Percentiles rank a stretch among this genome's conserved stretches.
These are phyloP conservation scores for Oryzias celebensis DNA, from an alignment of 2,113 vertebrate genomes.

Conservation along the genomic window DNA sequence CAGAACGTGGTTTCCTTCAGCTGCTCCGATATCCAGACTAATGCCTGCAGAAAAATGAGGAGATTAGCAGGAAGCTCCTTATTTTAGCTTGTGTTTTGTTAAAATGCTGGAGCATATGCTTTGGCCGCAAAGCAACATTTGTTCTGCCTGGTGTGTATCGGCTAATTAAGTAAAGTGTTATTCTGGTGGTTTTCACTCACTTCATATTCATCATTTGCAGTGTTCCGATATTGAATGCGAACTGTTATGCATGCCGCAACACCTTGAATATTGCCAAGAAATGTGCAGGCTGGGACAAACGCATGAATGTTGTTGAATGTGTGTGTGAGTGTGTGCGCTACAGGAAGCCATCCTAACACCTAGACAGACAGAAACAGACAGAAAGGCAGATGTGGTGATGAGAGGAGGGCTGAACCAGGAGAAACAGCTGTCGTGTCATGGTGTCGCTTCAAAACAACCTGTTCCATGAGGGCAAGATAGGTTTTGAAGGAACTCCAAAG, in stretches of 20 bases:
- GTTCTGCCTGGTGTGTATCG: constrained; percentile 67
- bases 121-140: constrained; percentile 66
- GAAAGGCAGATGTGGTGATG: constrained; percentile 2
- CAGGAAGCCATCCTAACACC: constrained; percentile 34
- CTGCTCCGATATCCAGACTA: background rate
- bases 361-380: constrained; percentile 40
- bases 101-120: constrained; percentile 61
- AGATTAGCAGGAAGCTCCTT: constrained; percentile 1
- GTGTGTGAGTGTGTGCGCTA: constrained; percentile 3
- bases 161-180: constrained; percentile 79
- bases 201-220: constrained; percentile 76
- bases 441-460: background rate
- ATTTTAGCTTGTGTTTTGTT: constrained; percentile 4
- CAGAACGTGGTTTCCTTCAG: constrained; percentile 2
- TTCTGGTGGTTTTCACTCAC: constrained; percentile 75
- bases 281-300: constrained; percentile 59
- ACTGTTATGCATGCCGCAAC: constrained; percentile 80
- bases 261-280: constrained; percentile 77
- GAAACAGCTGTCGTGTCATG: constrained; percentile 37
- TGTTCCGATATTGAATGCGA: constrained; percentile 69
- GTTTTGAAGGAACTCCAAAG: too few relatives aligned
- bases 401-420: constrained; percentile 18
- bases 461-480: too few relatives aligned
- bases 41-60: background rate
- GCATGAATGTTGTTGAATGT: constrained; percentile 40